Evolutionary conservation across 92 coral and sea anemone genomes (phyloP), one percentile per base, ranked within the genome.

Genomic region (Galaxea fascicularis): DNA sequence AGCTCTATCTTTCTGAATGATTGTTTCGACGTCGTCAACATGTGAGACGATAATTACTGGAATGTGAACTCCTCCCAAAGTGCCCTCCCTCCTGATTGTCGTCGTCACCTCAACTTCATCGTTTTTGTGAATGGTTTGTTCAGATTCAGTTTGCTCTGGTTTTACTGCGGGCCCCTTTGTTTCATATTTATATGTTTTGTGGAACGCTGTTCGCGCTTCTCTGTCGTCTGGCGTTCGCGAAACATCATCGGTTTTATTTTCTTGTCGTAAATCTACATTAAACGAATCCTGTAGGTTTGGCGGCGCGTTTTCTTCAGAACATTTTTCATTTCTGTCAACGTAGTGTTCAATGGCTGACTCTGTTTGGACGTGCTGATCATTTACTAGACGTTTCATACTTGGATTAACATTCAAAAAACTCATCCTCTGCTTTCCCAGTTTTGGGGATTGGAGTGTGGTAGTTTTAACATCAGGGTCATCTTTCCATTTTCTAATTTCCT

Each of bases 401-500:
- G 74, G 24, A 70, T 58, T 49, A 10, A 26, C 26, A 20, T 31
- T 79, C 60, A 11, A 35, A 10, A 41, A 51, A 18, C 24, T 28
- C 21, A 11, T 35, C 63, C 30, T 58, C 71, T 51, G 65, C 65
- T 73, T 81, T 29, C 65, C 80, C 81, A 52, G 4, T 65, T 69
- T 53, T 56, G 28, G 60, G 31, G 28, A 20, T 20, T 71, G 79
- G 4, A 52, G 29, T 60, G 45, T 86, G 78, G 65, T 51, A 53
- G 51, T 54, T 56, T 86, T 59, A 15, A 74, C 4, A 30, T 83
- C 87, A 49, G 60, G 74, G 1, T 62, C 74, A 10, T 73, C 66
- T 78, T 76, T 86, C 80, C 72, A 26, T 56, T 62, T 79, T 58
- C 70, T 72, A 54, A 79, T 60, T 57, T 86, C 79, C 13, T 24